Evolutionary conservation across 1,140 invertebrate species (phyloP), one percentile per base, ranked within the genome.

Genomic region (Phortica variegata): DNA sequence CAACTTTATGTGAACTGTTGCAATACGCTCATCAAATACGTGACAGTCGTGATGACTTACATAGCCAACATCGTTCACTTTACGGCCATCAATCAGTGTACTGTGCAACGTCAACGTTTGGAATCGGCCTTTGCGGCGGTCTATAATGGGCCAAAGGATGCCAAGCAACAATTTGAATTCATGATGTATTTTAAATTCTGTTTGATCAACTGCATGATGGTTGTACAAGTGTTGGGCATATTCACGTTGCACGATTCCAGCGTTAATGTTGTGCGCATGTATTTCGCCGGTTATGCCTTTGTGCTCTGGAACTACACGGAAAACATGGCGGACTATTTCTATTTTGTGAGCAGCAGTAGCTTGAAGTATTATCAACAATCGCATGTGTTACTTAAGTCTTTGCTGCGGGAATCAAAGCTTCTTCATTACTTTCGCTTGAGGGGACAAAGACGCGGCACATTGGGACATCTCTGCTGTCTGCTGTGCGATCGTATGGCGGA

Each of bases 281-380:
- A 72, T 17, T 69, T 69, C 5, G 49, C 61, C 33, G 51, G 72
- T 4, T 73, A 73, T n/a, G 58, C 56, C n/a, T 73, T 73, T 34
- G 54, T 73, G 2, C 49, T 73, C 31, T 72, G 68, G 68, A 72
- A 71, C 39, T 72, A 72, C 10, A 72, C 68, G 15, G 68, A 72
- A 20, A 66, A 68, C 29, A 72, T 73, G 69, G 69, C 69, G 0
- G 61, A 73, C 21, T 73, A 66, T n/a, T 69, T 68, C 31, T 73
- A 63, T 19, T 73, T 56, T 31, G 61, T 73, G 7, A 69, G 52
- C 29, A 32, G 42, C 47, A 61, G 56, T 4, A 61, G 60, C 3
- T 38, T 73, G 2, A 69, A 63, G 43, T 73, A 70, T 34, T 46
- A 54, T 18, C 57, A 57, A 0, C 60, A 61, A 23, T 23, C 69